phyloP scores from a whole-genome alignment of 2,888 invertebrate genomes.

The Ferrisia virgata region DNA sequence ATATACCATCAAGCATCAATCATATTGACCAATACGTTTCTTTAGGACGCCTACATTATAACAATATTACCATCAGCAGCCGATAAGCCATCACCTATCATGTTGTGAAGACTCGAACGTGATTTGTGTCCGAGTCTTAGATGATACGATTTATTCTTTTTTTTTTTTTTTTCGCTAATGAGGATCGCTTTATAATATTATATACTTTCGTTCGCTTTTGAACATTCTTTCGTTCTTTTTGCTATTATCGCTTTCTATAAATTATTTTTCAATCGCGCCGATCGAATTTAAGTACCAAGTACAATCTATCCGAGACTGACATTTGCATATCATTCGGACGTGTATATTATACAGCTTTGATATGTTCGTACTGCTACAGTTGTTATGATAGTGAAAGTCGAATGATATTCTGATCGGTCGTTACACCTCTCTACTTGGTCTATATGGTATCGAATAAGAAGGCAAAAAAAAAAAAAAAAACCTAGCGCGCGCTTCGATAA shows the following conservation, averaged over 20 bases:
- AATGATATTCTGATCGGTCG: slow-evolving; percentile 19
- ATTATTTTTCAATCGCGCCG: slow-evolving; percentile 20
- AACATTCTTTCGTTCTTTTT: neutral
- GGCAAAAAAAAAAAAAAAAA: neutral
- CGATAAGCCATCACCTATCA: neutral
- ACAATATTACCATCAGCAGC: neutral
- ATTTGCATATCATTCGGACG: slow-evolving; percentile 8
- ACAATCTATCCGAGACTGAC: neutral
- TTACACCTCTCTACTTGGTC: neutral
- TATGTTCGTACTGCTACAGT: no score
- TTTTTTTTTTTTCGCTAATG: neutral
- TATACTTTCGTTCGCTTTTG: neutral
- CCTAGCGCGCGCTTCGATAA: neutral
- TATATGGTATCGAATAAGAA: neutral
- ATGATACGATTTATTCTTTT: no score
- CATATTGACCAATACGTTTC: neutral
- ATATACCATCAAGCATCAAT: neutral
- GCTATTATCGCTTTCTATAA: slow-evolving; percentile 34
- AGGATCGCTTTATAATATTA: neutral
- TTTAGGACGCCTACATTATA: neutral
- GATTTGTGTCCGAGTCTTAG: neutral
- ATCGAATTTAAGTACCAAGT: neutral
- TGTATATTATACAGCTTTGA: neutral
- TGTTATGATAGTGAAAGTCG: slow-evolving; percentile 32
- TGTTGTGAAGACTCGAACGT: neutral